These are phyloP conservation scores for Agrotis puta DNA, from an alignment of 2,888 invertebrate species.

Conservation along the genomic window DNA sequence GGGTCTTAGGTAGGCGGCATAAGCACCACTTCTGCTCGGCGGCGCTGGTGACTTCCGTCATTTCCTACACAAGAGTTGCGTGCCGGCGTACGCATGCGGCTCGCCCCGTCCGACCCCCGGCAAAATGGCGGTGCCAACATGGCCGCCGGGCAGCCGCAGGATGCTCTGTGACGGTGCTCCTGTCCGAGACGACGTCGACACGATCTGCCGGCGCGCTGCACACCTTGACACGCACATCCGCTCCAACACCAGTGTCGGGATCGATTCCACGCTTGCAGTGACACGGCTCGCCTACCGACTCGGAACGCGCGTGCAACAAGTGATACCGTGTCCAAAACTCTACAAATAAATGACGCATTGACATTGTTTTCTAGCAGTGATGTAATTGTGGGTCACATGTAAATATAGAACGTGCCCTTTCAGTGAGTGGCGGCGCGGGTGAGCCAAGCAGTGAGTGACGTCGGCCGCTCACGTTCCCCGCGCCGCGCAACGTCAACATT, in stretches of 20 bases:
- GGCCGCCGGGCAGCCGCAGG: slow-evolving; percentile 90
- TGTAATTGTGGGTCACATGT: slow-evolving; percentile 85
- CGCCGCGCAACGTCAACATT: slow-evolving; percentile 89
- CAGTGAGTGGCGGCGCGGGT: slow-evolving; percentile 87
- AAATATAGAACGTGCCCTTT: slow-evolving; percentile 90
- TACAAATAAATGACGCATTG: slow-evolving; percentile 77
- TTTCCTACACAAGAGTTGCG: slow-evolving; percentile 83
- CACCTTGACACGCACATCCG: slow-evolving; percentile 83
- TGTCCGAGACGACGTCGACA: slow-evolving; percentile 86
- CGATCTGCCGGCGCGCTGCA: slow-evolving; percentile 82
- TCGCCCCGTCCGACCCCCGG: slow-evolving; percentile 86
- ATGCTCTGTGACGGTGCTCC: slow-evolving; percentile 87
- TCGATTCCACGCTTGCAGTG: slow-evolving; percentile 81
- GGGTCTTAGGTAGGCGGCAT: slow-evolving; percentile 74
- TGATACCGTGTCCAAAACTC: slow-evolving; percentile 81
- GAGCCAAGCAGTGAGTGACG: slow-evolving; percentile 87
- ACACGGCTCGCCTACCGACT: slow-evolving; percentile 73
- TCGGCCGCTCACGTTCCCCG: slow-evolving; percentile 87
- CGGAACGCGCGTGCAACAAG: slow-evolving; percentile 89
- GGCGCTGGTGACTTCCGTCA: slow-evolving; percentile 79
- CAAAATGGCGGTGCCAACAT: slow-evolving; percentile 91
- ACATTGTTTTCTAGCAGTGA: slow-evolving; percentile 80
- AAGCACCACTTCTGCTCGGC: slow-evolving; percentile 76
- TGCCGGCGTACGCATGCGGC: slow-evolving; percentile 90
- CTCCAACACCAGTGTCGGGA: slow-evolving; percentile 78